phyloP scores from a whole-genome alignment of 2,888 invertebrate species.

The Phalera bucephala region DNA sequence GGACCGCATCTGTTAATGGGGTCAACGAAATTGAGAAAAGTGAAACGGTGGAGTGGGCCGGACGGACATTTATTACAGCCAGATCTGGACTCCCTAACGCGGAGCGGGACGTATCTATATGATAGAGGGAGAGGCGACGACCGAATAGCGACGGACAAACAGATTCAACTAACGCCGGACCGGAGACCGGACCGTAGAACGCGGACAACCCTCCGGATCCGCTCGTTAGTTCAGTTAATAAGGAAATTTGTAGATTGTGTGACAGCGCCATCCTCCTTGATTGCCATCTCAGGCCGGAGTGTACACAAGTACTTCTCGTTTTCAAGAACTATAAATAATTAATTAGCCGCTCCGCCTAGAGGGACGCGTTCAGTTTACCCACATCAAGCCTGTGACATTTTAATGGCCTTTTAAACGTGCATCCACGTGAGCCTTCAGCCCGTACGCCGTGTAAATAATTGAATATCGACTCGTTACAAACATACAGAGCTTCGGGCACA shows the following conservation, averaged over 20 bases:
- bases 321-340: constrained; percentile 72
- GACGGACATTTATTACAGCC: constrained; percentile 58
- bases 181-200: constrained; percentile 9
- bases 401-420: constrained; percentile 71
- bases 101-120: constrained; percentile 35
- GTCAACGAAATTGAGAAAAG: constrained; percentile 77
- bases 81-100: constrained; percentile 39
- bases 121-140: constrained; percentile 14
- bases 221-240: constrained; percentile 50
- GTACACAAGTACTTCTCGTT: constrained; percentile 35
- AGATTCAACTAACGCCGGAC: constrained; percentile 25
- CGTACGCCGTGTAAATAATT: constrained; percentile 55
- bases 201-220: constrained; percentile 7
- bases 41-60: constrained; percentile 60
- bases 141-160: too few relatives aligned
- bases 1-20: constrained; percentile 67
- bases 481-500: constrained; percentile 28
- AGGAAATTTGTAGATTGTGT: constrained; percentile 50
- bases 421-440: constrained; percentile 52
- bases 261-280: constrained; percentile 40
- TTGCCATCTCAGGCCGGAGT: too few relatives aligned
- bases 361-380: constrained; percentile 56
- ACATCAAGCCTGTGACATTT: constrained; percentile 71
- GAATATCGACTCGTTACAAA: constrained; percentile 38
- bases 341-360: constrained; percentile 54